phyloP scores from a whole-genome alignment of 1,140 invertebrate species.

The Pseudobourletiella spinata region DNA sequence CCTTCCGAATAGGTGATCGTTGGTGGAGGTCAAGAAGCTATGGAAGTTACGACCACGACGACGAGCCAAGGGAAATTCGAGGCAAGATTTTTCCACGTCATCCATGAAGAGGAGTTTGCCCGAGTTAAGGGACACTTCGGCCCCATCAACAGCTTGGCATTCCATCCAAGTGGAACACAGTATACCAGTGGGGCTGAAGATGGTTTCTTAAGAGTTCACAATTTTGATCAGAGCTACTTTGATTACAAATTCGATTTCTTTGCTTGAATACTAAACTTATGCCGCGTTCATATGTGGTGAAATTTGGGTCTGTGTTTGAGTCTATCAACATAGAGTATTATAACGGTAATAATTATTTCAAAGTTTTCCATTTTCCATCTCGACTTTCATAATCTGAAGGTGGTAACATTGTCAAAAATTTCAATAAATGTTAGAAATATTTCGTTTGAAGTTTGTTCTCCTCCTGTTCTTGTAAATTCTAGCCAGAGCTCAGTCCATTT shows the following conservation, averaged over 20 bases:
- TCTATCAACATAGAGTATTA: neutral
- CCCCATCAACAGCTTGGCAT: slow-evolving; percentile 96
- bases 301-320: neutral
- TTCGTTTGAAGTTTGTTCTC: no score
- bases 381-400: no score
- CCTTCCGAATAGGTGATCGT: slow-evolving; percentile 80
- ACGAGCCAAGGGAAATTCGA: slow-evolving; percentile 95
- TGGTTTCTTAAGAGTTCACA: slow-evolving; percentile 92
- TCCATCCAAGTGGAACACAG: slow-evolving; percentile 95
- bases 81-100: slow-evolving; percentile 92
- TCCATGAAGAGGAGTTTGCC: slow-evolving; percentile 99
- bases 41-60: slow-evolving; percentile 97
- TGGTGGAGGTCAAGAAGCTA: slow-evolving; percentile 96
- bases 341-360: no score
- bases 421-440: no score
- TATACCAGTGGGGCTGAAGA: slow-evolving; percentile 97
- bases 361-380: no score
- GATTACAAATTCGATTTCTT: slow-evolving; percentile 93
- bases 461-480: no score
- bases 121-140: slow-evolving; percentile 98
- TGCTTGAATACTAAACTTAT: slow-evolving; percentile 9
- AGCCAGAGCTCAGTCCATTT: no score
- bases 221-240: slow-evolving; percentile 92
- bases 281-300: neutral
- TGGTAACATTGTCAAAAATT: no score